These are phyloP conservation scores for Bombus consobrinus DNA, from an alignment of 1,140 invertebrate genomes.

Conservation along the genomic window DNA sequence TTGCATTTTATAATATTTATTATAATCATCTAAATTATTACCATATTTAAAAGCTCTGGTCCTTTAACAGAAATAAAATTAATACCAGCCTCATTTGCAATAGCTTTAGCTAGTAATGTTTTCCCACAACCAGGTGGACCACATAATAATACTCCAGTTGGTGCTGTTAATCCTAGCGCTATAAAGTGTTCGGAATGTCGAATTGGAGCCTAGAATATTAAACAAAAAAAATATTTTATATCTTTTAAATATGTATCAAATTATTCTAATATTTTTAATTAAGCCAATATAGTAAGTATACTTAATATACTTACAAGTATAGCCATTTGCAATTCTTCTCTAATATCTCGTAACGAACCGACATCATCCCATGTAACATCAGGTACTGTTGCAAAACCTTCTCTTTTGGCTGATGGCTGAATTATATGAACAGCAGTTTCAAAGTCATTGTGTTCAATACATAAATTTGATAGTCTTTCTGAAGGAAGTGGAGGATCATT, in stretches of 20 bases:
- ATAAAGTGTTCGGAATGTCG: slow-evolving; percentile 91
- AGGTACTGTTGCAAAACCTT: slow-evolving; percentile 98
- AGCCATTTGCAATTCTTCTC: slow-evolving; percentile 94
- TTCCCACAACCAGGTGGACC: slow-evolving; percentile 98
- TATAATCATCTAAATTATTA: slow-evolving; percentile 73
- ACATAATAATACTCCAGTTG: slow-evolving; percentile 95
- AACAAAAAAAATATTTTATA: slow-evolving; percentile 35
- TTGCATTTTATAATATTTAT: background rate
- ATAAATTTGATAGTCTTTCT: slow-evolving; percentile 85
- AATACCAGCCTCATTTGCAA: slow-evolving; percentile 97
- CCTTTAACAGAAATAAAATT: slow-evolving; percentile 99
- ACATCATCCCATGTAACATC: slow-evolving; percentile 99
- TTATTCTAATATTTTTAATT: background rate
- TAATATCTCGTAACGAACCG: slow-evolving; percentile 94
- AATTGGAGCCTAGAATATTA: slow-evolving; percentile 90
- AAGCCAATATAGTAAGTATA: slow-evolving; percentile 42
- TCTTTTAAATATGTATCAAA: background rate
- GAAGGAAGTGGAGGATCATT: slow-evolving; percentile 83
- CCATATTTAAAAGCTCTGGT: slow-evolving; percentile 98
- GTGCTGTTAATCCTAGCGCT: slow-evolving; percentile 89
- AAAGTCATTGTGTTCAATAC: slow-evolving; percentile 90
- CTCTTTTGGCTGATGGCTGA: slow-evolving; percentile 96
- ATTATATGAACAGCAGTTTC: slow-evolving; percentile 90
- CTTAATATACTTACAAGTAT: slow-evolving; percentile 89
- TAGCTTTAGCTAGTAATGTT: slow-evolving; percentile 95